Evolutionary conservation across 2,113 vertebrate genomes (phyloP).

Genomic region (Pavo muticus): DNA sequence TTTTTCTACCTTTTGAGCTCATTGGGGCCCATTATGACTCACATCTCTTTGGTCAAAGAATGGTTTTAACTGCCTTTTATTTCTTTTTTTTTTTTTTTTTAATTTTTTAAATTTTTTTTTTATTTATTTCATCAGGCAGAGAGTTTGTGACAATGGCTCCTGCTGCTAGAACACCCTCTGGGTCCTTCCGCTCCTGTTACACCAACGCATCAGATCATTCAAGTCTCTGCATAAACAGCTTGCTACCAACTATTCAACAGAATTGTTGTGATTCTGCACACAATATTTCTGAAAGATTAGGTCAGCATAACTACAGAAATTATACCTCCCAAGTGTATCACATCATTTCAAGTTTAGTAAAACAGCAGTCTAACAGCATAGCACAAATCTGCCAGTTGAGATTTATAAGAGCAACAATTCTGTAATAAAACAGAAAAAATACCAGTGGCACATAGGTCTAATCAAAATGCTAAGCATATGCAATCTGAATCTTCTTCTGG

Average conservation of each 20-base stretch:
- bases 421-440: neutral
- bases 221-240: constrained; percentile 2
- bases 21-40: neutral
- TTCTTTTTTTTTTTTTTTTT: no score
- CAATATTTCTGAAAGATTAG: constrained; percentile 18
- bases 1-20: neutral
- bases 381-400: neutral
- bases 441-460: neutral
- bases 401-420: neutral
- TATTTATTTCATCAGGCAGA: neutral
- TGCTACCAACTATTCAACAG: neutral
- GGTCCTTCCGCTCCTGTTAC: neutral
- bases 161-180: neutral
- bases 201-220: neutral
- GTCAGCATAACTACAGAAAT: constrained; percentile 35
- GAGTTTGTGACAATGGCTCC: neutral
- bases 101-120: no score
- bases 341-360: constrained; percentile 32
- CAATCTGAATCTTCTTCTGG: neutral
- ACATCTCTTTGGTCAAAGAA: neutral
- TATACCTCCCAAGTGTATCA: constrained; percentile 3
- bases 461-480: neutral
- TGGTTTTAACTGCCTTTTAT: neutral
- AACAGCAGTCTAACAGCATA: neutral
- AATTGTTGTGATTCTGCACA: neutral